These are phyloP conservation scores for Bombus huntii DNA, from an alignment of 1,140 invertebrate species.

Conservation along the genomic window DNA sequence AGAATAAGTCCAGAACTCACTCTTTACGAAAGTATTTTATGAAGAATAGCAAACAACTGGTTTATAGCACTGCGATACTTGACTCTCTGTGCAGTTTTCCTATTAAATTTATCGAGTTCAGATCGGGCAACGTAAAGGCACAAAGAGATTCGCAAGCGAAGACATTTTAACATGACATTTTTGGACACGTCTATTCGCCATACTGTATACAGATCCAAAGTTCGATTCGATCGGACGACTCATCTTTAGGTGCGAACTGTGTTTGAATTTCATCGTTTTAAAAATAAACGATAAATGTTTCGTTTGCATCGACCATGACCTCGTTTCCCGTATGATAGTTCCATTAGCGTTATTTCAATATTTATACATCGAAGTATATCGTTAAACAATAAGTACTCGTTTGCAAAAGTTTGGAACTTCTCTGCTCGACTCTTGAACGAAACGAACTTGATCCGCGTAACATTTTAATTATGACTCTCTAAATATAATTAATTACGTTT, in stretches of 20 bases:
- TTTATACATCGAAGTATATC: not conserved
- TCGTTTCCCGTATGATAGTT: not conserved
- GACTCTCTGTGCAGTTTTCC: not conserved
- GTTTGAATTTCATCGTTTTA: not conserved
- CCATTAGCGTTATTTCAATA: not conserved
- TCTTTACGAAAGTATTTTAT: too few relatives aligned
- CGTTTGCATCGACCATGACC: not conserved
- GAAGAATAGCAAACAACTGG: too few relatives aligned
- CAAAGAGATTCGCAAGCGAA: not conserved
- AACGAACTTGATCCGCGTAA: not conserved
- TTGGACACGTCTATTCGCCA: not conserved
- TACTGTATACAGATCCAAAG: constrained; percentile 22
- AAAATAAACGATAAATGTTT: constrained; percentile 12
- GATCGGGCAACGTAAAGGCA: not conserved
- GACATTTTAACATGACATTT: constrained; percentile 14
- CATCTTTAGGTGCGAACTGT: not conserved
- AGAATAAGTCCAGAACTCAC: too few relatives aligned
- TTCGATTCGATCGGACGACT: constrained; percentile 18
- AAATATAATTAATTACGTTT: not conserved
- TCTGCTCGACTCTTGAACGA: not conserved
- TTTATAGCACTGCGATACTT: not conserved
- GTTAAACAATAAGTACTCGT: not conserved
- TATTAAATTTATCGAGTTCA: too few relatives aligned
- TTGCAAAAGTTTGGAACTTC: not conserved
- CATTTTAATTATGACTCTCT: not conserved